Base-by-base conservation (phyloP, 2,113 vertebrate species). In the Charina bottae region DNA sequence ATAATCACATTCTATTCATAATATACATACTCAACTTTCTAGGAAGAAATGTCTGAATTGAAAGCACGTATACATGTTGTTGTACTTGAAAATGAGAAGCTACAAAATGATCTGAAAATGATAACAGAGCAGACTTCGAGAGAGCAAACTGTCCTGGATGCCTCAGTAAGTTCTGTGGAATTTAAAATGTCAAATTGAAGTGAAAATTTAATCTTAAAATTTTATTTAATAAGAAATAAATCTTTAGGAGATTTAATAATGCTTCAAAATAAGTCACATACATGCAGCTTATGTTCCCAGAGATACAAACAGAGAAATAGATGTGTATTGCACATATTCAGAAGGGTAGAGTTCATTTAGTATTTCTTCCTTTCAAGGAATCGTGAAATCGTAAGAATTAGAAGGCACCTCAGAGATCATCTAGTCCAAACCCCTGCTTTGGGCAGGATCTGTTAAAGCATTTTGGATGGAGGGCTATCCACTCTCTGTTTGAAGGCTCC, bases 11-110 rank as follows among this genome's bases (percentile, higher is more conserved):
- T 42, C 42, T 72, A 78, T 91, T 91, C 33, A 87, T n/a, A 78
- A 9, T 78, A 72, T 46, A 78, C 53, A 46, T 96, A 42, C 64
- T 96, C 58, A 92, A 89, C 93, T 89, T 83, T 90, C 3, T 92
- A 99, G 99, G 99, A 99, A 4, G 99, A 99, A 94, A 95, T 99
- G n/a, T 96, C 97, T 92, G 97, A 96, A 56, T 93, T 99, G 96
- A 99, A 99, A 96, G 97, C 97, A 88, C 96, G 90, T 89, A 72
- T 99, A 90, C 97, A 97, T 93, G 97, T 98, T 72, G 97, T 98
- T 95, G 97, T 98, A 90, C 94, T 98, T 94, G 98, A 99, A 97
- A 99, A 99, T 89, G 98, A 99, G 93, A 98, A 98, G 11, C 97
- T 99, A 58, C 97, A 98, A 5, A 94, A 97, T 90, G 96, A 98